Evolutionary conservation across 2,113 vertebrate species (phyloP).

Genomic region (Arizona elegans): DNA sequence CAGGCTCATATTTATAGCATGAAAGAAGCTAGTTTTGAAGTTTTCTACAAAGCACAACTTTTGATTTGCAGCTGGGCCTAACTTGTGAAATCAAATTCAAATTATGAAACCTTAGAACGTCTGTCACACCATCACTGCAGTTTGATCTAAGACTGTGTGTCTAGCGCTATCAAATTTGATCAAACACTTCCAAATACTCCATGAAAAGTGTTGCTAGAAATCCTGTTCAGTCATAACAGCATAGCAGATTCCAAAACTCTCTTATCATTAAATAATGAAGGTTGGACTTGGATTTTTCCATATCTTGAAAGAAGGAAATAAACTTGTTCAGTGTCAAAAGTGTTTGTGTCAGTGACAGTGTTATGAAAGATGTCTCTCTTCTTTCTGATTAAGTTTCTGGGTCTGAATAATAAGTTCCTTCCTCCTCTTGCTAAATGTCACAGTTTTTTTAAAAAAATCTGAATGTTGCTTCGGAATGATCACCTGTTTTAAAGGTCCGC

Average conservation of each 20-base stretch:
- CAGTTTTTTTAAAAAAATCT: background rate
- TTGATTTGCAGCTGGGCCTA: conserved; percentile 22
- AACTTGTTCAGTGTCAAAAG: background rate
- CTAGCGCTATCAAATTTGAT: conserved; percentile 3
- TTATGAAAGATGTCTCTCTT: background rate
- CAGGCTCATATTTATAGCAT: conserved; percentile 2
- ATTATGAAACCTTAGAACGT: conserved; percentile 22
- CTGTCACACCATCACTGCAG: background rate
- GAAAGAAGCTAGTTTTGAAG: conserved; percentile 19
- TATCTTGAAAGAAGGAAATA: background rate
- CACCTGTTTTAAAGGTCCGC: background rate
- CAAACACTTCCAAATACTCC: conserved; percentile 12
- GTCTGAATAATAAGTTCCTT: background rate
- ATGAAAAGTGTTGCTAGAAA: conserved; percentile 12
- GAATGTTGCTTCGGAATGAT: background rate
- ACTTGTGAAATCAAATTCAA: conserved; percentile 23
- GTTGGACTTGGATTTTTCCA: background rate
- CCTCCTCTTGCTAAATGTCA: background rate
- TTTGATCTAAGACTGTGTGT: conserved; percentile 13
- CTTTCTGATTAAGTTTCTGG: background rate
- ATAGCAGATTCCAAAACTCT: background rate
- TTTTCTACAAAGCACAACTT: conserved; percentile 20
- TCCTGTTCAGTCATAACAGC: background rate
- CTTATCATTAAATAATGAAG: background rate
- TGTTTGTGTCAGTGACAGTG: background rate